These are phyloP conservation scores for Charaxes varanes DNA, from an alignment of 1,140 invertebrate genomes.

Conservation along the genomic window DNA sequence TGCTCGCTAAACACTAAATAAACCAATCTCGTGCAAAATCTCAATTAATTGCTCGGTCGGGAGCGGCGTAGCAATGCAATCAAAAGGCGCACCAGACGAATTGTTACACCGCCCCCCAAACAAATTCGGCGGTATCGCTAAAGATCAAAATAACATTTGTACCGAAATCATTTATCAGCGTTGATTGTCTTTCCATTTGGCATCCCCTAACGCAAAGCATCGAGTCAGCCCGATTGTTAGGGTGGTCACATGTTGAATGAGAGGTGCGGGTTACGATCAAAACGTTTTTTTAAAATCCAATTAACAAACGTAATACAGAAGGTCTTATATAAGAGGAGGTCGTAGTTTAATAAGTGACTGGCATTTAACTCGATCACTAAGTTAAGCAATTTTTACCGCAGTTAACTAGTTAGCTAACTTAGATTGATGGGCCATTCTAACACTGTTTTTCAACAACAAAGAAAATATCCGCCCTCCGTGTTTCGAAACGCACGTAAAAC, in stretches of 20 bases:
- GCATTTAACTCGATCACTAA: too few species aligned
- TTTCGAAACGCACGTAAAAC: too few species aligned
- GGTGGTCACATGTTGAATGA: not conserved
- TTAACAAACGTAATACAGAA: too few species aligned
- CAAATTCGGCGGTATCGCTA: conserved; percentile 53
- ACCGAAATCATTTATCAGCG: conserved; percentile 65
- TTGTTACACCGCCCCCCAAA: conserved; percentile 47
- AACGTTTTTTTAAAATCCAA: too few species aligned
- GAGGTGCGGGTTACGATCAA: conserved; percentile 5
- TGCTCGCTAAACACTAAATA: not conserved
- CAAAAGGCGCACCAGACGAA: conserved; percentile 35
- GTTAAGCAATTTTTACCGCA: too few species aligned
- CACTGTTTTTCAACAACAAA: too few species aligned
- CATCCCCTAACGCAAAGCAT: conserved; percentile 28
- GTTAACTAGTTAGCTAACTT: too few species aligned
- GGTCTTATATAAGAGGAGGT: too few species aligned
- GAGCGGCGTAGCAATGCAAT: conserved; percentile 29
- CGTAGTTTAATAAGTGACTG: too few species aligned
- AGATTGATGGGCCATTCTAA: too few species aligned
- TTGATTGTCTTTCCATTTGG: conserved; percentile 62
- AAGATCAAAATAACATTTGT: conserved; percentile 70
- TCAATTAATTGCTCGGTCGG: conserved; percentile 17
- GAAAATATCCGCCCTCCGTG: too few species aligned
- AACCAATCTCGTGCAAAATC: conserved; percentile 9
- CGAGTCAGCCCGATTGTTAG: conserved; percentile 23